Evolutionary conservation across 2,113 vertebrate species (phyloP), one percentile per base, ranked within the genome.

Genomic region (Phylloscopus trochilus): DNA sequence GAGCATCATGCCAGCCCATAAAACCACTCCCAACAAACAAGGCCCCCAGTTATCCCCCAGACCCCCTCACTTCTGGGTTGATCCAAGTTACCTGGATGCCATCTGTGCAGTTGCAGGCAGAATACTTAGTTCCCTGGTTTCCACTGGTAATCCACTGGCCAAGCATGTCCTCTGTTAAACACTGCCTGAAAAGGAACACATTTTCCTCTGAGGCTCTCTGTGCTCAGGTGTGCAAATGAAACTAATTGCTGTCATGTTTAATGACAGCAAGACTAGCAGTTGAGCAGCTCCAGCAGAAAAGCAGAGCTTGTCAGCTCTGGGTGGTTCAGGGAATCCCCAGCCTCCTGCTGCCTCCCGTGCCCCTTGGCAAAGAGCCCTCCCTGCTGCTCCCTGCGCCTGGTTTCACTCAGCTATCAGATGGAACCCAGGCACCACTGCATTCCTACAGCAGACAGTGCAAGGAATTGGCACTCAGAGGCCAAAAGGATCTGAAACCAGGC

Each of bases 101-200:
- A 91, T 96, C 88, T 75, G 97, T 97, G 95, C 99, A 99, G 96
- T 98, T 98, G 96, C 99, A 99, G 82, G 92, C 86, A 67, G 91
- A 97, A 96, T 98, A 98, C 74, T 94, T 51, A 43, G 95, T 91
- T 35, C 97, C 92, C 74, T 90, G 87, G 91, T 98, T 98, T 92
- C 98, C 98, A 75, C 70, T 97, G 73, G 96, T 93, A n/a, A 87
- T 95, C 99, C 99, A 99, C 35, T 75, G 93, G 69, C 90, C 94
- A 58, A 97, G 95, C 77, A 83, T 83, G 23, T 75, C 91, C 92
- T 92, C 97, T 5, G 87, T 96, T 52, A 92, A 96, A 96, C 99
- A 99, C 60, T 93, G 77, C 90, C 99, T 99, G 97, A 55, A 98
- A 97, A 81, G 8, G 70, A 96, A 93, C 93, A 96, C 64, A 75